A percentile compares a stretch with the other conserved stretches of the same genome.
Evolutionary conservation across 2,888 invertebrate species (phyloP).

Genomic region (Fragum sueziense): DNA sequence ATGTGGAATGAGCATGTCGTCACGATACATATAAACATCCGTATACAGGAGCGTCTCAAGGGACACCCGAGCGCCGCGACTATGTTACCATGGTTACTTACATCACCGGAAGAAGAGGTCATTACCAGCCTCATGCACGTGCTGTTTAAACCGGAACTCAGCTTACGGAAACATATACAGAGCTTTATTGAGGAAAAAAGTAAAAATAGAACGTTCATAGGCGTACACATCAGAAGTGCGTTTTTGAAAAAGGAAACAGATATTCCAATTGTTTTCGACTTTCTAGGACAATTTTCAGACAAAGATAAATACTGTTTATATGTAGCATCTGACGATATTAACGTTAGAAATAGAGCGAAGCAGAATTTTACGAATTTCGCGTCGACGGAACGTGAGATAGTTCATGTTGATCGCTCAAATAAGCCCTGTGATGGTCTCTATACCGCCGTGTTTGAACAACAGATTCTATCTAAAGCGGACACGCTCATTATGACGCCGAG

Average conservation of each 20-base stretch:
- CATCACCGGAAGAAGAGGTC: slow-evolving; percentile 9
- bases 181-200: slow-evolving; percentile 1
- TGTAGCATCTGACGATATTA: slow-evolving; percentile 31
- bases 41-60: slow-evolving; percentile 1
- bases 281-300: slow-evolving; percentile 16
- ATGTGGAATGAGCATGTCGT: slow-evolving; percentile 5
- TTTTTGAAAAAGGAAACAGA: slow-evolving; percentile 8
- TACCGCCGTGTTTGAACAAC: slow-evolving; percentile 44
- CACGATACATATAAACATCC: slow-evolving; percentile 3
- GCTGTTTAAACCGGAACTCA: slow-evolving; percentile 24
- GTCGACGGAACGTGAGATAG: slow-evolving; percentile 15
- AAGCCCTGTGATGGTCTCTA: slow-evolving; percentile 36
- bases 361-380: slow-evolving; percentile 7
- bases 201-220: slow-evolving; percentile 19
- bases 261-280: slow-evolving; percentile 17
- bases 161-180: slow-evolving; percentile 1
- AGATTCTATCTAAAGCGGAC: slow-evolving; percentile 39
- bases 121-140: slow-evolving; percentile 3
- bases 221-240: slow-evolving; percentile 40
- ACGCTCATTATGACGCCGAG: slow-evolving; percentile 38
- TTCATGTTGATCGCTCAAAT: slow-evolving; percentile 43
- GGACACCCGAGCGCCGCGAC: not conserved
- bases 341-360: slow-evolving; percentile 12
- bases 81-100: slow-evolving; percentile 22
- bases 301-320: slow-evolving; percentile 13